phyloP scores from a whole-genome alignment of 2,797 vertebrate genomes.

The Lepilemur ruficaudatus region DNA sequence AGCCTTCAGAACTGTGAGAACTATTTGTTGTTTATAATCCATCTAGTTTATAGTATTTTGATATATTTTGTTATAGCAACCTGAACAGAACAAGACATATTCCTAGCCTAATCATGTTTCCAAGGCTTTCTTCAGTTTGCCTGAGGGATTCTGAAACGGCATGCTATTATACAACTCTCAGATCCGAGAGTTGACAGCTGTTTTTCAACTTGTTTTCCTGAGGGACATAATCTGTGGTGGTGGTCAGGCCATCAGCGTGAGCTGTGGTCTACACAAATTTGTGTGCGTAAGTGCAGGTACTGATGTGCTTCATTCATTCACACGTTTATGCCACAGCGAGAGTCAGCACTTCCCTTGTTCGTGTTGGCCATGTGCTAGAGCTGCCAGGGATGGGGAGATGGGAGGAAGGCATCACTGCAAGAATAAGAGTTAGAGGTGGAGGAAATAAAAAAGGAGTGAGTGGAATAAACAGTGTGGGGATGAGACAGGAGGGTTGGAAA shows the following conservation, averaged over 20 bases:
- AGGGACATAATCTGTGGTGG: not conserved
- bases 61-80: not conserved
- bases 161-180: not conserved
- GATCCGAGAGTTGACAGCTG: not conserved
- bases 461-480: not conserved
- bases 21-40: not conserved
- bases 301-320: not conserved
- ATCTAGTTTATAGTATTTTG: not conserved
- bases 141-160: not conserved
- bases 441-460: not conserved
- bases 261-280: not conserved
- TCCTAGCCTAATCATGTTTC: not conserved
- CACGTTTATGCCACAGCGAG: not conserved
- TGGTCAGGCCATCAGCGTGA: not conserved
- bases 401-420: not conserved
- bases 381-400: not conserved
- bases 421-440: not conserved
- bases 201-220: not conserved
- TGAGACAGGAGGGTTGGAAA: not conserved
- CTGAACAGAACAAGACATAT: not conserved
- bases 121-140: not conserved
- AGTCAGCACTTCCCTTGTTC: not conserved
- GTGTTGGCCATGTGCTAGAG: not conserved
- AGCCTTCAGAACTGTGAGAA: not conserved
- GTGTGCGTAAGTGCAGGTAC: not conserved